phyloP scores from a whole-genome alignment of 1,140 invertebrate species.

The Propsilocerus akamusi region DNA sequence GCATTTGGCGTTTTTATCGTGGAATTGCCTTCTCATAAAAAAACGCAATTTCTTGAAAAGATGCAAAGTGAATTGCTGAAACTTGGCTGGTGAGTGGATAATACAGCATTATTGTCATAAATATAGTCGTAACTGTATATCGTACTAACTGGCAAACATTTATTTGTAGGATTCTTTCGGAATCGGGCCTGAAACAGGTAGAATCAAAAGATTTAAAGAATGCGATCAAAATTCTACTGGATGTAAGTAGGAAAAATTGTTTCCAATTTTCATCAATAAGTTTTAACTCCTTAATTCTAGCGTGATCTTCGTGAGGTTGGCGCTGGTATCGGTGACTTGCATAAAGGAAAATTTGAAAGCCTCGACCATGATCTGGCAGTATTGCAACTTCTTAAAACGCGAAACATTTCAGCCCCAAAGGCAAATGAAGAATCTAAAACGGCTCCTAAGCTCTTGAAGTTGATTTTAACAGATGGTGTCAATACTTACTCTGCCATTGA shows the following conservation, averaged over 20 bases:
- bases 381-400: constrained; percentile 70
- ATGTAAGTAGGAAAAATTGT: constrained; percentile 37
- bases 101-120: neutral
- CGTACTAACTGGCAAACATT: constrained; percentile 7
- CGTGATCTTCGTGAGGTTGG: constrained; percentile 61
- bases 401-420: constrained; percentile 79
- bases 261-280: neutral
- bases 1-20: no score
- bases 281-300: constrained; percentile 29
- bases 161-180: constrained; percentile 42
- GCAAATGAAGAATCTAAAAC: constrained; percentile 66
- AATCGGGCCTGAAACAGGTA: constrained; percentile 44
- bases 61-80: neutral
- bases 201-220: constrained; percentile 38
- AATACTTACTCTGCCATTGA: constrained; percentile 57
- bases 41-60: no score
- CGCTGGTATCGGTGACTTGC: constrained; percentile 30
- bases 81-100: neutral
- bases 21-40: no score
- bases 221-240: constrained; percentile 43
- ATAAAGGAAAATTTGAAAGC: constrained; percentile 37
- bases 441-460: constrained; percentile 62
- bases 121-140: neutral
- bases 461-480: constrained; percentile 71
- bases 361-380: constrained; percentile 46